Conservation (phyloP, 2,888 invertebrate species). For the Ectemnius continuus region DNA sequence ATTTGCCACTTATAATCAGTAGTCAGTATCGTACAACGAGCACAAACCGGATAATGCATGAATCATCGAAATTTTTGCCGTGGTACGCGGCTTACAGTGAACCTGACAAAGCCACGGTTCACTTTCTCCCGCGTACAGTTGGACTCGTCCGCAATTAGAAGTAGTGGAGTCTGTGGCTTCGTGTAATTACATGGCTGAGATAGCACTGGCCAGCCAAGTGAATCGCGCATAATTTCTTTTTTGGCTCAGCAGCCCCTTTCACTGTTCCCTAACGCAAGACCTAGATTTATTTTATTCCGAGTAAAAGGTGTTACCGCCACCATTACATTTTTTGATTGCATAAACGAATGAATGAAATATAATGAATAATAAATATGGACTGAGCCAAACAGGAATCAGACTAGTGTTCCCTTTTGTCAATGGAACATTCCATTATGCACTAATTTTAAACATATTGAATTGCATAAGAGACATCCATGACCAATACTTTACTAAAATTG, state of each 20-base stretch:
- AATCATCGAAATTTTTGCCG: constrained; percentile 47
- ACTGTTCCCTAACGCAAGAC: constrained; percentile 51
- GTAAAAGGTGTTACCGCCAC: too few species aligned
- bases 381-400: not conserved
- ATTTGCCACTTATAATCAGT: constrained; percentile 4
- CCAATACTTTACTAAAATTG: not conserved
- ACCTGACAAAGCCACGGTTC: constrained; percentile 46
- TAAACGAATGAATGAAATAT: too few species aligned
- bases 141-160: constrained; percentile 61
- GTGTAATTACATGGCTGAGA: constrained; percentile 71
- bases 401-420: too few species aligned
- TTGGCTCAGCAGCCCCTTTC: constrained; percentile 57
- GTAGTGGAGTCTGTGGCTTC: constrained; percentile 42
- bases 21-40: constrained; percentile 24
- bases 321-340: too few species aligned
- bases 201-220: constrained; percentile 54
- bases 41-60: constrained; percentile 59
- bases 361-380: not conserved
- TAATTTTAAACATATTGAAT: too few species aligned
- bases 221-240: constrained; percentile 51
- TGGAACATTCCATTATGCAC: too few species aligned
- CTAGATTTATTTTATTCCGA: constrained; percentile 39
- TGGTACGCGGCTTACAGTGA: constrained; percentile 25
- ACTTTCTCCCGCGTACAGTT: constrained; percentile 56
- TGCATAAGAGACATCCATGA: not conserved